A percentile compares a stretch with the other conserved stretches of the same genome.
Conservation (phyloP, 2,797 vertebrate species). For the Pseudopleuronectes americanus region DNA sequence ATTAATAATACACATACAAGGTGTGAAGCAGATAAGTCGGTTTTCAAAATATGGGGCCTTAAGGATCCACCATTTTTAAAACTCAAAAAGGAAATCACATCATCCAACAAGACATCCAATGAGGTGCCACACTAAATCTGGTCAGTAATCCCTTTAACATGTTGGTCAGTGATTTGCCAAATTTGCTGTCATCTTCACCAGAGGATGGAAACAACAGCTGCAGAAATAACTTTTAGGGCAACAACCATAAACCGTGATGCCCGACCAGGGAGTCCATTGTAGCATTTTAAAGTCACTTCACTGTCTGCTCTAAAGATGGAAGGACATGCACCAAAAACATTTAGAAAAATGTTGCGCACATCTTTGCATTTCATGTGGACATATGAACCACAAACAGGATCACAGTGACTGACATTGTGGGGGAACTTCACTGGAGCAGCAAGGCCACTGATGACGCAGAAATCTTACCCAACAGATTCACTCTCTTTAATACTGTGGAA, state of each 20-base stretch:
- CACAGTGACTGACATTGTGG: constrained; percentile 13
- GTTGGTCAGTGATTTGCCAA: background rate
- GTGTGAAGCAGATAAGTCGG: too few species aligned
- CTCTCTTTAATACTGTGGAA: constrained; percentile 6
- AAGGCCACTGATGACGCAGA: constrained; percentile 20
- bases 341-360: too few species aligned
- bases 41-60: too few species aligned
- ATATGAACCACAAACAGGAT: constrained; percentile 1
- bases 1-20: too few species aligned
- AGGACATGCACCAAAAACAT: background rate
- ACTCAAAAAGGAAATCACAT: too few species aligned
- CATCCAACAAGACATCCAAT: background rate
- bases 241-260: background rate
- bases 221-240: background rate
- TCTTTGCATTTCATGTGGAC: constrained; percentile 5
- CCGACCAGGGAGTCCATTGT: background rate
- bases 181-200: constrained; percentile 3
- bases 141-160: background rate
- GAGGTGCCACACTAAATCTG: background rate
- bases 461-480: constrained; percentile 17
- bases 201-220: background rate
- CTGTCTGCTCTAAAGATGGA: background rate
- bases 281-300: background rate
- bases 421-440: constrained; percentile 19
- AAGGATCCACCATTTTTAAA: too few species aligned